Evolutionary conservation across 2,113 vertebrate species (phyloP).

Genomic region (Hydrolagus affinis): DNA sequence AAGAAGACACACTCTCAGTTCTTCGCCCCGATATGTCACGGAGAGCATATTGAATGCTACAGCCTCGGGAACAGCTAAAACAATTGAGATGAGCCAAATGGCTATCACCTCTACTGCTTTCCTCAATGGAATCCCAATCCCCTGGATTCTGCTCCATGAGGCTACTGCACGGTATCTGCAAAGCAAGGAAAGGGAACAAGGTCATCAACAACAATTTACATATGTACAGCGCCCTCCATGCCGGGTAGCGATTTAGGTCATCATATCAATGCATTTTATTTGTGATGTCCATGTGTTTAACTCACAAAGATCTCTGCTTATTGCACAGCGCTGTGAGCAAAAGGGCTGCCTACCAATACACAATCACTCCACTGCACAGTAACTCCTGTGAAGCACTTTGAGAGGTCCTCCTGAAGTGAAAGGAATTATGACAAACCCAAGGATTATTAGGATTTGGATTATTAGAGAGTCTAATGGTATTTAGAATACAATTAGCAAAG

Average conservation of each 20-base stretch:
- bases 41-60: conserved; percentile 75
- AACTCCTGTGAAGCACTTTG: too few species aligned
- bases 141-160: conserved; percentile 81
- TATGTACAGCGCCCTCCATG: too few species aligned
- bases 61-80: conserved; percentile 71
- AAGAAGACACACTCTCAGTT: conserved; percentile 69
- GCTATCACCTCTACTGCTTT: conserved; percentile 71
- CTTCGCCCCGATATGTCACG: conserved; percentile 62
- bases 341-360: too few species aligned
- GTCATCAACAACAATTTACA: too few species aligned
- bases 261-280: neutral
- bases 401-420: too few species aligned
- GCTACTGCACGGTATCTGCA: conserved; percentile 78
- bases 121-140: conserved; percentile 81
- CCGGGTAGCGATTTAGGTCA: too few species aligned
- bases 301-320: neutral
- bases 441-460: too few species aligned
- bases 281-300: neutral
- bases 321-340: too few species aligned
- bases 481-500: too few species aligned
- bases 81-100: conserved; percentile 71
- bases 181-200: fast-evolving
- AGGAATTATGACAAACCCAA: too few species aligned
- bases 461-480: too few species aligned
- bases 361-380: too few species aligned